phyloP scores from a whole-genome alignment of 1,140 invertebrate species.

The Drosophila lacertosa region DNA sequence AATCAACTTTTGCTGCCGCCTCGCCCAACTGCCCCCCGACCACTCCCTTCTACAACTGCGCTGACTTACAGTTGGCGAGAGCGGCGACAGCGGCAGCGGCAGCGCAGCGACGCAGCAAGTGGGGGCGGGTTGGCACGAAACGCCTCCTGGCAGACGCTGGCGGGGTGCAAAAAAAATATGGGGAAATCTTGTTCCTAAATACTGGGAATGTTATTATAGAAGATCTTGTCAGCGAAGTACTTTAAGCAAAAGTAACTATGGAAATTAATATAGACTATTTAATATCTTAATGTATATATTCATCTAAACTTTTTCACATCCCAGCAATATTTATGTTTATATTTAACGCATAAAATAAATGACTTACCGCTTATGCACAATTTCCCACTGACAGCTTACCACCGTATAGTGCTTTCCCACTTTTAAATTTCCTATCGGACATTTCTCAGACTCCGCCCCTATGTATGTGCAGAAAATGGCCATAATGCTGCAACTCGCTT shows the following conservation, averaged over 20 bases:
- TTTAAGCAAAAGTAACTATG: no score
- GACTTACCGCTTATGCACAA: background rate
- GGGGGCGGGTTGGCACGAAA: conserved; percentile 33
- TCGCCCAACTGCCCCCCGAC: conserved; percentile 3
- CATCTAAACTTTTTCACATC: background rate
- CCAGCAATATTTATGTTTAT: background rate
- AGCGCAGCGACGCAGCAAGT: conserved; percentile 2
- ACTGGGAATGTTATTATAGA: background rate
- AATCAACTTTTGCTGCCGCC: conserved; percentile 82
- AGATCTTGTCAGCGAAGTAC: conserved; percentile 13
- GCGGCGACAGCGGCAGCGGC: conserved; percentile 17
- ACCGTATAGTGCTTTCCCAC: background rate
- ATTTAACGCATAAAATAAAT: background rate
- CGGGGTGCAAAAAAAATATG: conserved; percentile 3
- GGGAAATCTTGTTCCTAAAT: background rate
- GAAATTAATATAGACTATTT: background rate
- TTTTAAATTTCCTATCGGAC: conserved; percentile 18
- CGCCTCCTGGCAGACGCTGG: conserved; percentile 20
- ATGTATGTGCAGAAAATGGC: conserved; percentile 58
- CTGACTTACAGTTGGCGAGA: conserved; percentile 29
- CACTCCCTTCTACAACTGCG: background rate
- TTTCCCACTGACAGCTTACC: background rate
- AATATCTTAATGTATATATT: background rate
- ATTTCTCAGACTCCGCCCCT: conserved; percentile 45
- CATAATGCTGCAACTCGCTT: conserved; percentile 33